phyloP scores from a whole-genome alignment of 2,888 invertebrate genomes.

The Mythimna vitellina region DNA sequence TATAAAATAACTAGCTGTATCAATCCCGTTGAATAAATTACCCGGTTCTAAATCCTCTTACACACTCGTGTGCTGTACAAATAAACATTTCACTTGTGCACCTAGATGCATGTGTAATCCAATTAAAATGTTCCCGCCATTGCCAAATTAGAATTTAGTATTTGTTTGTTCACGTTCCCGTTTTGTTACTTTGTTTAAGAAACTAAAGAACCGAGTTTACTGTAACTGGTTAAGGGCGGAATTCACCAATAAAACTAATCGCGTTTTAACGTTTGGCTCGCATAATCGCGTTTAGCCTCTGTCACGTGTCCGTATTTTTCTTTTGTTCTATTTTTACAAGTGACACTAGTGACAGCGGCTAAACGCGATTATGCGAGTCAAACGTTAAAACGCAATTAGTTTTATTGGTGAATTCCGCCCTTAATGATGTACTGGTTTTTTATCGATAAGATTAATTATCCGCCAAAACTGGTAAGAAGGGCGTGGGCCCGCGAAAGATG shows the following conservation, averaged over 20 bases:
- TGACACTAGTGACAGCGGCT: too few species aligned
- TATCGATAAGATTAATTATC: not conserved
- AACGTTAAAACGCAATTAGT: too few species aligned
- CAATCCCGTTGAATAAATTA: slow-evolving; percentile 49
- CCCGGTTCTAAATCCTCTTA: slow-evolving; percentile 47
- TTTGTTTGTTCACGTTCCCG: slow-evolving; percentile 42
- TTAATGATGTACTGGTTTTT: not conserved
- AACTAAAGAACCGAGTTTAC: slow-evolving; percentile 8
- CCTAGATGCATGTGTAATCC: slow-evolving; percentile 49
- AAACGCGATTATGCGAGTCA: too few species aligned
- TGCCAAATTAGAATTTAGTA: slow-evolving; percentile 56
- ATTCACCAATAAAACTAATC: too few species aligned
- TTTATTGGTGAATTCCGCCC: too few species aligned
- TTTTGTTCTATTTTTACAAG: too few species aligned
- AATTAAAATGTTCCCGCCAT: slow-evolving; percentile 50
- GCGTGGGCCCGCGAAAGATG: too few species aligned
- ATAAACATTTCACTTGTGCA: slow-evolving; percentile 45
- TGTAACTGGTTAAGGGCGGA: not conserved
- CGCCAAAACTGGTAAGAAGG: too few species aligned
- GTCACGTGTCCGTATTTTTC: too few species aligned
- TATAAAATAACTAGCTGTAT: slow-evolving; percentile 49
- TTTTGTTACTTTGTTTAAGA: slow-evolving; percentile 12
- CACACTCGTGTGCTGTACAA: slow-evolving; percentile 39
- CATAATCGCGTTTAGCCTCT: too few species aligned
- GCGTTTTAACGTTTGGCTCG: too few species aligned